Evolutionary conservation across 2,797 vertebrate genomes (phyloP), one percentile per base, ranked within the genome.

Genomic region (Hyperoplus lanceolatus): DNA sequence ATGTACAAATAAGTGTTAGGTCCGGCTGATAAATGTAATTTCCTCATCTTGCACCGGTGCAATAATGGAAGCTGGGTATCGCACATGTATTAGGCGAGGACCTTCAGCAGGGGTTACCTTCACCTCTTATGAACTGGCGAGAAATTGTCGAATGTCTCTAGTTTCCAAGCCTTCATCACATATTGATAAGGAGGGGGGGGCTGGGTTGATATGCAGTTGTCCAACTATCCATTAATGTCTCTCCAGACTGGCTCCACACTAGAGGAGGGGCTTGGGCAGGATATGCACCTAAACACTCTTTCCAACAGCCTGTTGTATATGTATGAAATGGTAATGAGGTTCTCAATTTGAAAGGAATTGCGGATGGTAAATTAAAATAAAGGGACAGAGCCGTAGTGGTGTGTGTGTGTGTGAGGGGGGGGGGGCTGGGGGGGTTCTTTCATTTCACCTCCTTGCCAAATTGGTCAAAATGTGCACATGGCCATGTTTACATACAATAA

Each of bases 291-390:
- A 75, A 87, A 85, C 46, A 82, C 77, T 70, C 66, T 89, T 88
- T 88, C 77, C 46, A 73, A 77, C 79, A 70, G 67, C 77, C 83
- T 90, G 83, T 75, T 93, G 89, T 87, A 93, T 92, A 92, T 93
- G 91, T 78, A 94, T 93, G 89, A 90, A 83, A 94, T 94, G 93
- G 84, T 89, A 92, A 94, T 93, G 58, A 80, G 70, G 70, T 48
- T 63, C 82, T 84, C 85, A 85, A 81, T 88, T 84, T 89, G 81
- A 92, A 90, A 89, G 88, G 90, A 91, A 84, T 58, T 82, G 60
- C 61, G 85, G 75, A 87, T 84, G 89, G 73, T 76, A 75, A 90
- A 92, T 88, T 88, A 85, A 67, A 87, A 91, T 85, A 84, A 90
- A 87, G 81, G 77, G 53, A 65, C 46, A 10, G 68, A 56, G 16